These are phyloP conservation scores for Sympetrum striolatum DNA, from an alignment of 2,888 invertebrate genomes.

Conservation along the genomic window DNA sequence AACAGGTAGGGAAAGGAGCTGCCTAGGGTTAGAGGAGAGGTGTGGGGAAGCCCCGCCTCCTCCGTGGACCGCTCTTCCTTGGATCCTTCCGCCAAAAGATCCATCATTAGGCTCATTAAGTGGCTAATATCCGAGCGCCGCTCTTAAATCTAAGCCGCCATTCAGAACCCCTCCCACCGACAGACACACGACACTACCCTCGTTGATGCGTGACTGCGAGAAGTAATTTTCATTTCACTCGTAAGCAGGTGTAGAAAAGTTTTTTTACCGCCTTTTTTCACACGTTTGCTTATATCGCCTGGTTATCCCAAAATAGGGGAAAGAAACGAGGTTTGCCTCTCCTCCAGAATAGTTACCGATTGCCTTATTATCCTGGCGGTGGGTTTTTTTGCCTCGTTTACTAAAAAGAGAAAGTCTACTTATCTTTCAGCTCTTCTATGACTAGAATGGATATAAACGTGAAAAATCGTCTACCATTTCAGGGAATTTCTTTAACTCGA, in stretches of 20 bases:
- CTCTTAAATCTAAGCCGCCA: not conserved
- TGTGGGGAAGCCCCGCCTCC: not conserved
- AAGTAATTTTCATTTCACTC: not conserved
- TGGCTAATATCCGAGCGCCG: not conserved
- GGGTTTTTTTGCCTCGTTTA: not conserved
- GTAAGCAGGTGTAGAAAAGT: constrained; percentile 35
- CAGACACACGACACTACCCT: not conserved
- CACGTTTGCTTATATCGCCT: not conserved
- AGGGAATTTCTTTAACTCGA: too few species aligned
- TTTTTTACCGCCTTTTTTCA: not conserved
- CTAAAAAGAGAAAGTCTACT: not conserved
- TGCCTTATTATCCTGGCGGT: not conserved
- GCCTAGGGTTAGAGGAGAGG: not conserved
- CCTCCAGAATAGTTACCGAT: not conserved
- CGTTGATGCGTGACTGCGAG: not conserved
- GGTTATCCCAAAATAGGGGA: not conserved
- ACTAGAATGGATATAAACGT: too few species aligned
- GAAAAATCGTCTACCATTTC: too few species aligned
- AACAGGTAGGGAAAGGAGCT: not conserved
- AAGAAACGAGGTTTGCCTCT: not conserved
- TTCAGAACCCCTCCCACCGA: not conserved
- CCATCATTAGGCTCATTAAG: not conserved
- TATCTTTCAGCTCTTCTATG: too few species aligned
- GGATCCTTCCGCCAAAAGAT: not conserved
- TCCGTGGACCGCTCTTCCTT: not conserved